phyloP scores from a whole-genome alignment of 2,797 vertebrate species.

The Perdix hodgsoniae region DNA sequence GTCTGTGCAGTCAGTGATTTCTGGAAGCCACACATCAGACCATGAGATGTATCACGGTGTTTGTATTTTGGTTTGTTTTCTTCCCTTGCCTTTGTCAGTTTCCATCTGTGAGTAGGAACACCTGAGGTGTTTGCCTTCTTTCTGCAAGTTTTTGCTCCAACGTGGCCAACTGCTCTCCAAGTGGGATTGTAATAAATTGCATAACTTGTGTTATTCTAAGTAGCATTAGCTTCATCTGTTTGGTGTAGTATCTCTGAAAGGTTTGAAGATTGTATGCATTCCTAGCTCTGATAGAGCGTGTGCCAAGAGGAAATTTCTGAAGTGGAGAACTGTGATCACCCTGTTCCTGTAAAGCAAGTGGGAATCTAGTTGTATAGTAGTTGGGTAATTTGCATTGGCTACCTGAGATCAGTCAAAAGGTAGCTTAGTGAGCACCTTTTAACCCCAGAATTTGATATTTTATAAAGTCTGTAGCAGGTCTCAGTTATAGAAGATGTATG shows the following conservation, averaged over 20 bases:
- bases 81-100: neutral
- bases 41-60: neutral
- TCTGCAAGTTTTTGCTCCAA: neutral
- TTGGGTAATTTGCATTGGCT: neutral
- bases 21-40: neutral
- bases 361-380: too few species aligned
- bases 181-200: neutral
- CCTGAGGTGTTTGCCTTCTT: neutral
- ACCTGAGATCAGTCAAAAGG: neutral
- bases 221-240: neutral
- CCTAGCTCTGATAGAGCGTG: neutral
- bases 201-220: neutral
- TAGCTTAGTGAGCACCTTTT: neutral
- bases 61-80: neutral
- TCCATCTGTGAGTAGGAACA: neutral
- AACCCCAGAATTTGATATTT: neutral
- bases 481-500: neutral
- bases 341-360: neutral
- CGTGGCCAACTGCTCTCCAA: neutral
- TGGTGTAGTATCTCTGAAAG: neutral
- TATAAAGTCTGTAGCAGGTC: neutral
- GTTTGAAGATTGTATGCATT: neutral
- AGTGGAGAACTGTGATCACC: fast-evolving
- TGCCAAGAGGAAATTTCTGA: neutral
- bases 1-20: neutral